Base-by-base conservation (phyloP, 2,888 invertebrate species). In the Eupsilia transversa region DNA sequence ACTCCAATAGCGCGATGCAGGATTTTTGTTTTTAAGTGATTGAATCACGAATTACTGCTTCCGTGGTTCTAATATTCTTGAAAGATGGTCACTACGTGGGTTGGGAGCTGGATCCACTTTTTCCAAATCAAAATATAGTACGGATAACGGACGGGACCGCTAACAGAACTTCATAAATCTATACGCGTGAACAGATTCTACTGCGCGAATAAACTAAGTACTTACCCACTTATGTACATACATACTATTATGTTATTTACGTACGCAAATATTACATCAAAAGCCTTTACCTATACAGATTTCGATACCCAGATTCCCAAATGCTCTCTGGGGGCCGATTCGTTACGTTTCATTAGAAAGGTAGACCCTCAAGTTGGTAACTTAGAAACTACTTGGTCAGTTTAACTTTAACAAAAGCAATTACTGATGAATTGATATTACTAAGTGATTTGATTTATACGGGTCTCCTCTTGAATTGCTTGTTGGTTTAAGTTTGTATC, bases 371-470 rank as follows among this genome's bases (percentile, higher is more conserved):
- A 23, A 83, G 74, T 71, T 73, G 14, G 30, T 14, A 79, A 82
- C 74, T 87, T 70, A 10, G 33, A 57, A 85, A 87, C 72, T 83
- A 63, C 67, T 86, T 80, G 86, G 86, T 79, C 86, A 87, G 83
- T 85, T 77, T 27, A 85, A 85, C 74, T 86, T 80, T 66, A 86
- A 80, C 86, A 86, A 85, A 76, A 73, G 64, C 14, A 59, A 70
- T 77, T 61, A 65, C 35, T 80, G 73, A 80, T 72, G 69, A 73
- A 77, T 78, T 72, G 61, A 72, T 79, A 57, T 77, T 74, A 56
- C 65, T 69, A 35, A 73, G 57, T 77, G 78, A 75, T 72, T 72
- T 63, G 61, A 71, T 85, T 81, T 77, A 77, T 82, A 77, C 68
- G 82, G 82, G 82, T 72, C 23, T 35, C n/a, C 9, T 17, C 9